These are phyloP conservation scores for Gallinago nigripennis DNA, from an alignment of 2,797 vertebrate species.

Conservation along the genomic window DNA sequence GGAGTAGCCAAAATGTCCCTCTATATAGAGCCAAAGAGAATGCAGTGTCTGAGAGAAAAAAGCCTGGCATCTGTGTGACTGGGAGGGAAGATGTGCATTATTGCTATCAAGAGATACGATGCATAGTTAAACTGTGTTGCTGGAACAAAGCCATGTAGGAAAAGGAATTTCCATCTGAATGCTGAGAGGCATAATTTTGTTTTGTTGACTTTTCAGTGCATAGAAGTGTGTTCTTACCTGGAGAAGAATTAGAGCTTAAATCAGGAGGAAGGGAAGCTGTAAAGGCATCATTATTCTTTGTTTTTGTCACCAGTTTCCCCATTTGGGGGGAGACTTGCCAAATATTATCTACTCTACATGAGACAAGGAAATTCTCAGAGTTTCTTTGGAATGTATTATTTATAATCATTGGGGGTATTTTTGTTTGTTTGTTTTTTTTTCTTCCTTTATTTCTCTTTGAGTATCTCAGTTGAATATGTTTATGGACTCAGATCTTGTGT, in stretches of 20 bases:
- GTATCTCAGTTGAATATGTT: background rate
- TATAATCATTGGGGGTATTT: background rate
- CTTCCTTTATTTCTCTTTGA: background rate
- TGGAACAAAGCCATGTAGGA: background rate
- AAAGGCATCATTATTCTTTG: background rate
- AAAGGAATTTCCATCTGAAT: background rate
- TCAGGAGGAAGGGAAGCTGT: background rate
- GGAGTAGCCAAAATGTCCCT: background rate
- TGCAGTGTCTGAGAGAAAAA: background rate
- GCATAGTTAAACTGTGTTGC: background rate
- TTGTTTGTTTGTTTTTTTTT: fast-evolving
- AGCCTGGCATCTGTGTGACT: background rate
- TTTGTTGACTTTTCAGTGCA: background rate
- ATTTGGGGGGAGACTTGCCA: fast-evolving
- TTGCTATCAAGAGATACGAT: background rate
- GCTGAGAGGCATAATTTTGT: background rate
- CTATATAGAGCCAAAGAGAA: background rate
- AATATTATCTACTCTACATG: background rate
- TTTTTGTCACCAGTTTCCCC: background rate
- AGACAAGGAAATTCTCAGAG: background rate
- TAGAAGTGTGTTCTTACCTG: background rate
- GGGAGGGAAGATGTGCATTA: background rate
- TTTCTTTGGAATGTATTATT: background rate
- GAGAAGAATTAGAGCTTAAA: background rate
- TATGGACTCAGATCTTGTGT: background rate